phyloP scores from a whole-genome alignment of 2,888 invertebrate genomes.

The Nomada goodeniana region DNA sequence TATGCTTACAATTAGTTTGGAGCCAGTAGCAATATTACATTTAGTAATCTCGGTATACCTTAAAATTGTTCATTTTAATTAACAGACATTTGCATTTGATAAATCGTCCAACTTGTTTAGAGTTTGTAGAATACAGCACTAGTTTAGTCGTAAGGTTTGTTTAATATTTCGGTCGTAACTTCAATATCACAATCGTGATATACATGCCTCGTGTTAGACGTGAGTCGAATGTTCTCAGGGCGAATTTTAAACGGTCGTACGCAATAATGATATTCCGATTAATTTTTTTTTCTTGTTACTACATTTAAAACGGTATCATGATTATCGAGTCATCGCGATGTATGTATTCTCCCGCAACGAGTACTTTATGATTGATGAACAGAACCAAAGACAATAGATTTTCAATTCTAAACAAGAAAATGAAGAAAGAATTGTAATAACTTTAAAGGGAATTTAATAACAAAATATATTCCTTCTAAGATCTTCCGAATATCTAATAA shows the following conservation, averaged over 20 bases:
- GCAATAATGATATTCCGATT: conserved; percentile 17
- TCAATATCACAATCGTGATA: conserved; percentile 32
- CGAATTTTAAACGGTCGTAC: conserved; percentile 25
- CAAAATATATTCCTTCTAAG: background rate
- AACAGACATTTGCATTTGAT: background rate
- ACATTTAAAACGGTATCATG: conserved; percentile 12
- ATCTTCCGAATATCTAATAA: background rate
- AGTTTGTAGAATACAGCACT: background rate
- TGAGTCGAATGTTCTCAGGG: conserved; percentile 23
- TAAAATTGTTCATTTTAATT: background rate
- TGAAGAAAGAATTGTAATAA: no score
- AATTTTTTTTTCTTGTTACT: conserved; percentile 16
- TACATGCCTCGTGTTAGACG: conserved; percentile 19
- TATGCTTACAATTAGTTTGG: background rate
- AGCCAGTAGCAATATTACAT: background rate
- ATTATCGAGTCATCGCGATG: conserved; percentile 10
- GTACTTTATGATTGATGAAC: background rate
- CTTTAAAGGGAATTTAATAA: background rate
- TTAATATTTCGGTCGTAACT: conserved; percentile 23
- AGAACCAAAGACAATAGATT: background rate
- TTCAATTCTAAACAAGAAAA: background rate
- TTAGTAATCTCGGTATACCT: background rate
- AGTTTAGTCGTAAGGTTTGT: background rate
- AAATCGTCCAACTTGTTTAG: background rate
- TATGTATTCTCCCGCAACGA: background rate